These are phyloP conservation scores for Petromus typicus DNA, from an alignment of 2,113 vertebrate genomes.

Conservation along the genomic window DNA sequence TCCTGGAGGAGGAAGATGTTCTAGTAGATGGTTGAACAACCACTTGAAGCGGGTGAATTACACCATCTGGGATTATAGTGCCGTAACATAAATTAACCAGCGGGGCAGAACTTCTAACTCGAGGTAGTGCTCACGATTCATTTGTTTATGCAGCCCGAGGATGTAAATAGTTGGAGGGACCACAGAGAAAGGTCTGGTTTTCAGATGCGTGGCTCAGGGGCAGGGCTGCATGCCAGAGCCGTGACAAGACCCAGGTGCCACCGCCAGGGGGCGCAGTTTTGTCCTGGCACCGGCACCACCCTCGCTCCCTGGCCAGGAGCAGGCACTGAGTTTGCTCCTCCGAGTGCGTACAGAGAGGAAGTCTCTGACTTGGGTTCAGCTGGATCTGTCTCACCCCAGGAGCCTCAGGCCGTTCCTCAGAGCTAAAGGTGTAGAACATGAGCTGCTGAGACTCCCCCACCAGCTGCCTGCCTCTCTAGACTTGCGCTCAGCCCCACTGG, in stretches of 20 bases:
- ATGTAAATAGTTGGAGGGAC: neutral
- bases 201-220: neutral
- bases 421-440: neutral
- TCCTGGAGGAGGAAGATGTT: neutral
- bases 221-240: accelerated
- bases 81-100: neutral
- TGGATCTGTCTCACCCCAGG: neutral
- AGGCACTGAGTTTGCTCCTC: neutral
- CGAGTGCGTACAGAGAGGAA: accelerated
- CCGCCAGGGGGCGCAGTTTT: neutral
- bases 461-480: neutral
- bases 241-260: neutral
- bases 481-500: neutral
- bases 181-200: neutral
- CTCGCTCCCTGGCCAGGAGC: neutral
- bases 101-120: neutral
- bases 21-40: neutral
- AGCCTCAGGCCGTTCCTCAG: neutral
- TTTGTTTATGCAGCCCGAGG: neutral
- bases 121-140: neutral
- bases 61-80: neutral
- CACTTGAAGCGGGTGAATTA: neutral
- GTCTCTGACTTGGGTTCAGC: neutral
- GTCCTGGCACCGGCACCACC: neutral
- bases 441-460: neutral